Percentiles rank a stretch among this genome's conserved stretches.
phyloP scores from a whole-genome alignment of 2,797 vertebrate species.

The Lerista edwardsae region DNA sequence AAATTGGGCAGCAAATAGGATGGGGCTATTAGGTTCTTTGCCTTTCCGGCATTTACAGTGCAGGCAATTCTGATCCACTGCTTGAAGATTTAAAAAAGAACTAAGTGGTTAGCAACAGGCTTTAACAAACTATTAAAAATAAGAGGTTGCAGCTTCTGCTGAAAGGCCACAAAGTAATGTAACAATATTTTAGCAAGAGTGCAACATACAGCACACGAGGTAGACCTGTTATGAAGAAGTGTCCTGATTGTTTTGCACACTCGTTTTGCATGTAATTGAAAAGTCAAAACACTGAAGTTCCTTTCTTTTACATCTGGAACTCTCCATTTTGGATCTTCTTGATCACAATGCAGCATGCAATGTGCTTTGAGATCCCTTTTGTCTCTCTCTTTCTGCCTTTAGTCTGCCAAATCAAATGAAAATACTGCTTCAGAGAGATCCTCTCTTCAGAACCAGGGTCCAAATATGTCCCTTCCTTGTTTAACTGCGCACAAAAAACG shows the following conservation, averaged over 20 bases:
- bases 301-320: conserved; percentile 43
- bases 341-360: conserved; percentile 59
- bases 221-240: conserved; percentile 75
- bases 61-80: background rate
- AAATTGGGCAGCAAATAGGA: background rate
- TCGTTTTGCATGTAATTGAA: conserved; percentile 63
- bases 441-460: conserved; percentile 50
- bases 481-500: conserved; percentile 35
- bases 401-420: conserved; percentile 56
- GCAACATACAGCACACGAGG: conserved; percentile 75
- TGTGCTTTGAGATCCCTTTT: conserved; percentile 57
- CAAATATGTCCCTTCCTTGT: conserved; percentile 25
- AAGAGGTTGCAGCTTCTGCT: conserved; percentile 68
- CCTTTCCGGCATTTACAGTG: background rate
- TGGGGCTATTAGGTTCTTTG: background rate
- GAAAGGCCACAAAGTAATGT: conserved; percentile 69
- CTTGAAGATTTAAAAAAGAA: background rate
- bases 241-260: conserved; percentile 71
- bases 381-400: conserved; percentile 8
- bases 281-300: conserved; percentile 44
- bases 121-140: conserved; percentile 48
- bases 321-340: conserved; percentile 65
- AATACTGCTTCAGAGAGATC: conserved; percentile 49
- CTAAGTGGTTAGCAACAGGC: background rate
- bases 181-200: conserved; percentile 74